phyloP scores from a whole-genome alignment of 1,140 invertebrate species.

The Vollenhovia emeryi region DNA sequence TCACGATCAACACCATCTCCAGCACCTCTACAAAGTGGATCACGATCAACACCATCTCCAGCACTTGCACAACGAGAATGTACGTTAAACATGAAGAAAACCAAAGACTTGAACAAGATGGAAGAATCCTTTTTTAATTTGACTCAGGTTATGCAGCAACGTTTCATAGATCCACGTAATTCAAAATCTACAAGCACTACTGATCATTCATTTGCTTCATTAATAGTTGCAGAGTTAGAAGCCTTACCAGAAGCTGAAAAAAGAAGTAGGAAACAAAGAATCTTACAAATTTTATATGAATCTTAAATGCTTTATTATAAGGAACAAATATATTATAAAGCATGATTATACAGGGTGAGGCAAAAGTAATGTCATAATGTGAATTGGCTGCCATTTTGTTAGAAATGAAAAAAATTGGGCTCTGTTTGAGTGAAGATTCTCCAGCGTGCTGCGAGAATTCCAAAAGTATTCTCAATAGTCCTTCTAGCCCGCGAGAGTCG shows the following conservation, averaged over 20 bases:
- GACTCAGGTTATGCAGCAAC: slow-evolving; percentile 11
- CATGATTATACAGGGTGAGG: too few relatives aligned
- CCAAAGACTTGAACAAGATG: background rate
- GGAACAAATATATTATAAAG: background rate
- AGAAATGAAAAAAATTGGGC: too few relatives aligned
- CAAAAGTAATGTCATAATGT: too few relatives aligned
- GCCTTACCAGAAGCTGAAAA: slow-evolving; percentile 1
- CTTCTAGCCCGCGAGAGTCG: background rate
- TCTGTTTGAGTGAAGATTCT: background rate
- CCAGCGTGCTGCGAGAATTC: background rate
- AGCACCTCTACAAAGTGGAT: too few relatives aligned
- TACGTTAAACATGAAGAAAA: background rate
- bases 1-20: too few relatives aligned
- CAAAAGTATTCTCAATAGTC: slow-evolving; percentile 2
- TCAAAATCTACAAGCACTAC: background rate
- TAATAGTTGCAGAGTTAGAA: slow-evolving; percentile 9
- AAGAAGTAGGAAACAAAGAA: background rate
- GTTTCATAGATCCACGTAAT: background rate
- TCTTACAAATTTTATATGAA: slow-evolving; percentile 15
- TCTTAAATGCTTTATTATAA: background rate
- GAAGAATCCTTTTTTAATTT: slow-evolving; percentile 5
- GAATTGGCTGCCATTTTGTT: too few relatives aligned
- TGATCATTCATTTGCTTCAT: slow-evolving; percentile 10
- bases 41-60: too few relatives aligned
- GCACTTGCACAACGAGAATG: background rate